Conservation (phyloP, 2,888 invertebrate species). For the Lepidocyrtinus sp. region DNA sequence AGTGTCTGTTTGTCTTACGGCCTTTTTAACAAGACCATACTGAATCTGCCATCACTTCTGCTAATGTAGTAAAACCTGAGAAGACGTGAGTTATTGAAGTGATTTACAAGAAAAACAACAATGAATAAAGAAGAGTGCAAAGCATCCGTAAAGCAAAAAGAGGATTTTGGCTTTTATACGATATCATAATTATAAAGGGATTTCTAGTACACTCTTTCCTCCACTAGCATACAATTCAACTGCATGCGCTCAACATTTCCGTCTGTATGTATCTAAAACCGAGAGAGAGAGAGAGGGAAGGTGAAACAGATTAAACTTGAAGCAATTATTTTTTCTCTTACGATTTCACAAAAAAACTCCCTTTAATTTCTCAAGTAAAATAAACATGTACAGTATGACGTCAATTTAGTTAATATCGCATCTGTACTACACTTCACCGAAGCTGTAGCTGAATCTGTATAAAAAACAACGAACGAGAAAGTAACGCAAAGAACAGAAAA, state of each 20-base stretch:
- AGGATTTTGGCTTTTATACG: background rate
- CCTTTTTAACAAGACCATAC: conserved; percentile 4
- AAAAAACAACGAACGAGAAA: background rate
- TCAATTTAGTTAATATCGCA: background rate
- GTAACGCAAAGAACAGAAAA: background rate
- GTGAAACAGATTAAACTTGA: background rate
- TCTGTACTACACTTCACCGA: too few relatives aligned
- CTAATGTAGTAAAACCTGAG: background rate
- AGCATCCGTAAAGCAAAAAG: background rate
- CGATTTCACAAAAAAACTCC: background rate
- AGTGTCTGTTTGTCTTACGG: background rate
- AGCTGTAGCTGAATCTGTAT: too few relatives aligned
- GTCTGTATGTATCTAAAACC: background rate
- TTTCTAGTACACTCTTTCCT: background rate
- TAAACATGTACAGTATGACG: conserved; percentile 11
- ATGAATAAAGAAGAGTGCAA: background rate
- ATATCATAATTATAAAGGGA: background rate
- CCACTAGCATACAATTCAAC: background rate
- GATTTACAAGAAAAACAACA: background rate
- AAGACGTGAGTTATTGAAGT: background rate
- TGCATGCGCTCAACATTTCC: background rate
- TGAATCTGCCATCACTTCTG: conserved; percentile 23
- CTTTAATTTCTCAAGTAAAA: conserved; percentile 2
- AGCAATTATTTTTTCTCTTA: background rate
- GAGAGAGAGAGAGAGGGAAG: background rate